Conservation (phyloP, 2,888 invertebrate species). For the Dolichopus griseipennis region DNA sequence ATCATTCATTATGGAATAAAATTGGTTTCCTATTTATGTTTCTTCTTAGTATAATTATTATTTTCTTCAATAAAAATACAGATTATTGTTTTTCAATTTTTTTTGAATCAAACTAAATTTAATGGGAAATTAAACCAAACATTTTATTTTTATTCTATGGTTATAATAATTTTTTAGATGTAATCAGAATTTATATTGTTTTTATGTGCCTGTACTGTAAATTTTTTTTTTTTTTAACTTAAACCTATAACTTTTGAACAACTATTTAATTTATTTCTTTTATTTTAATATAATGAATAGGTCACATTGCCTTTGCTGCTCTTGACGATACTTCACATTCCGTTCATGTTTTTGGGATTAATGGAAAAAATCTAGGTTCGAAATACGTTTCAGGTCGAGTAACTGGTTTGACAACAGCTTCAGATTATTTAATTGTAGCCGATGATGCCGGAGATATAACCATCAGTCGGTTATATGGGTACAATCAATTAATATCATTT, state of each 20-base stretch:
- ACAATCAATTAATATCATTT: slow-evolving; percentile 21
- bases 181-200: too few relatives aligned
- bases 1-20: too few relatives aligned
- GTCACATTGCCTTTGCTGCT: slow-evolving; percentile 50
- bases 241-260: neutral
- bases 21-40: too few relatives aligned
- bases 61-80: too few relatives aligned
- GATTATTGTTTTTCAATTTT: too few relatives aligned
- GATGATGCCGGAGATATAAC: slow-evolving; percentile 49
- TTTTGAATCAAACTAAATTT: too few relatives aligned
- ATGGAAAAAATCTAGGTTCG: slow-evolving; percentile 46
- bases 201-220: too few relatives aligned
- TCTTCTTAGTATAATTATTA: too few relatives aligned
- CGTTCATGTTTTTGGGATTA: slow-evolving; percentile 47
- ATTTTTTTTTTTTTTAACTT: too few relatives aligned
- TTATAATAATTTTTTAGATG: too few relatives aligned
- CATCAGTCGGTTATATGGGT: slow-evolving; percentile 46
- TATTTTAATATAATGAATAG: slow-evolving; percentile 30
- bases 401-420: slow-evolving; percentile 44
- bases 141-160: too few relatives aligned
- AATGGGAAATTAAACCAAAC: too few relatives aligned
- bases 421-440: slow-evolving; percentile 45
- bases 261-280: neutral
- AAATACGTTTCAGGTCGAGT: slow-evolving; percentile 47
- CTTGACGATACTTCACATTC: slow-evolving; percentile 46